phyloP scores from a whole-genome alignment of 2,113 vertebrate genomes.

The Chascanopsetta lugubris region DNA sequence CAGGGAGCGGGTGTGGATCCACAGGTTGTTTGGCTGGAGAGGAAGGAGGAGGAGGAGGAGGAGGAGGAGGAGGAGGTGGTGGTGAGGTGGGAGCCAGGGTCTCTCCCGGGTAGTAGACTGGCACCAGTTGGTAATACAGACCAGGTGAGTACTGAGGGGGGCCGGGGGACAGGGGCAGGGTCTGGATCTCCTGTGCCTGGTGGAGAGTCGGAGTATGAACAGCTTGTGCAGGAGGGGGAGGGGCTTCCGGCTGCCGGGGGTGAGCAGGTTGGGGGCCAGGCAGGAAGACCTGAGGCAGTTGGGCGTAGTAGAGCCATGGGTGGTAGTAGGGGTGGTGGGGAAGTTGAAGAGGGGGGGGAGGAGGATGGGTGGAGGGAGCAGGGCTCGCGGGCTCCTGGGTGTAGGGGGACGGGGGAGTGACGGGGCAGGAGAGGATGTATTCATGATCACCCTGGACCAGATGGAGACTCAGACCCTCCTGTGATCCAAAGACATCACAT shows the following conservation, averaged over 20 bases:
- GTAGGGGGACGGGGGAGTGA: conserved; percentile 8
- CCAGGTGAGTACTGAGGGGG: conserved; percentile 4
- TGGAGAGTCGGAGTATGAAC: neutral
- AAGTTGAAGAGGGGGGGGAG: conserved; percentile 14
- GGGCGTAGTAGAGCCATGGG: conserved; percentile 16
- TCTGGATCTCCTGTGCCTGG: neutral
- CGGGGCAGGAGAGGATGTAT: conserved; percentile 69
- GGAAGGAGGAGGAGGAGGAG: neutral
- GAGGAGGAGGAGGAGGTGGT: conserved; percentile 14
- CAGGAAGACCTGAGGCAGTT: conserved; percentile 33
- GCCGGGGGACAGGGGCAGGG: conserved; percentile 6
- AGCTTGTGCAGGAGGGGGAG: conserved; percentile 6
- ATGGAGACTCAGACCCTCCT: conserved; percentile 59
- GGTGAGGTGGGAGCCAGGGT: conserved; percentile 1
- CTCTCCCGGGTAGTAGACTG: conserved; percentile 22
- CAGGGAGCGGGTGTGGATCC: neutral
- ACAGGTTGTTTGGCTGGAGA: conserved; percentile 23
- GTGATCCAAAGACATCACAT: neutral
- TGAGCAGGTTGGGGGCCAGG: conserved; percentile 18
- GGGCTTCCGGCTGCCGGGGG: neutral
- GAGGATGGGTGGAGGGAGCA: conserved; percentile 1
- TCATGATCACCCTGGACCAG: conserved; percentile 55
- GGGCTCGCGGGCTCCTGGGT: conserved; percentile 10
- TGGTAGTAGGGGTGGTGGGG: conserved; percentile 18
- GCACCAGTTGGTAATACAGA: conserved; percentile 18